Percentiles rank a stretch among this genome's conserved stretches.
phyloP scores from a whole-genome alignment of 2,888 invertebrate species.

The Scaptomyza reducta region DNA sequence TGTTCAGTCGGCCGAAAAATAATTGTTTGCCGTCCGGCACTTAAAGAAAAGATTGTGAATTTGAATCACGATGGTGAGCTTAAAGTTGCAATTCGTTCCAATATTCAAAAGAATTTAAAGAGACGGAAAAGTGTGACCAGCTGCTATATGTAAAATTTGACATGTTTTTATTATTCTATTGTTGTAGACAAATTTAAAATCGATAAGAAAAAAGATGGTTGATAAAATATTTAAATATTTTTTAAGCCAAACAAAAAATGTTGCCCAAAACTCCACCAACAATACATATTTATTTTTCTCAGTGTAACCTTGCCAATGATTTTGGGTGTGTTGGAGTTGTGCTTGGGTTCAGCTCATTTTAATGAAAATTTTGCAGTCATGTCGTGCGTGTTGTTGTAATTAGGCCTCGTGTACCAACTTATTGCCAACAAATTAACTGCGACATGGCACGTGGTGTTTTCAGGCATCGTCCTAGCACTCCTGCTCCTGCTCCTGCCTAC shows the following conservation, averaged over 20 bases:
- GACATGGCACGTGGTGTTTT: slow-evolving; percentile 79
- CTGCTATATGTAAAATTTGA: no score
- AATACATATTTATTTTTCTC: neutral
- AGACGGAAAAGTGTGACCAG: no score
- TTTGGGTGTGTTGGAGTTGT: slow-evolving; percentile 2
- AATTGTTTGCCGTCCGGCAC: slow-evolving; percentile 16
- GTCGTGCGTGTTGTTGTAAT: slow-evolving; percentile 79
- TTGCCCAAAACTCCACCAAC: no score
- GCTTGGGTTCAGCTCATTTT: slow-evolving; percentile 60
- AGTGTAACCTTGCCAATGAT: slow-evolving; percentile 12
- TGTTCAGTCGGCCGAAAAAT: slow-evolving; percentile 45
- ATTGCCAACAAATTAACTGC: slow-evolving; percentile 83
- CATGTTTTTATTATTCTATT: no score
- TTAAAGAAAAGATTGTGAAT: neutral
- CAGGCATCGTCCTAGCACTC: slow-evolving; percentile 7
- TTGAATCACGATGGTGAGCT: no score
- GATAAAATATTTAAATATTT: no score
- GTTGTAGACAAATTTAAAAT: no score
- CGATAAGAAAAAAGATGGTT: no score
- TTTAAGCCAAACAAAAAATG: no score
- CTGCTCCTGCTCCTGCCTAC: neutral
- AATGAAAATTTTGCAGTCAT: slow-evolving; percentile 81
- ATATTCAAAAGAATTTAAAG: no score
- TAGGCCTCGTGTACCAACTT: slow-evolving; percentile 79
- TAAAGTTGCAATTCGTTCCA: no score